Evolutionary conservation across 2,797 vertebrate genomes (phyloP), one percentile per base, ranked within the genome.

Genomic region (Phataginus tricuspis): DNA sequence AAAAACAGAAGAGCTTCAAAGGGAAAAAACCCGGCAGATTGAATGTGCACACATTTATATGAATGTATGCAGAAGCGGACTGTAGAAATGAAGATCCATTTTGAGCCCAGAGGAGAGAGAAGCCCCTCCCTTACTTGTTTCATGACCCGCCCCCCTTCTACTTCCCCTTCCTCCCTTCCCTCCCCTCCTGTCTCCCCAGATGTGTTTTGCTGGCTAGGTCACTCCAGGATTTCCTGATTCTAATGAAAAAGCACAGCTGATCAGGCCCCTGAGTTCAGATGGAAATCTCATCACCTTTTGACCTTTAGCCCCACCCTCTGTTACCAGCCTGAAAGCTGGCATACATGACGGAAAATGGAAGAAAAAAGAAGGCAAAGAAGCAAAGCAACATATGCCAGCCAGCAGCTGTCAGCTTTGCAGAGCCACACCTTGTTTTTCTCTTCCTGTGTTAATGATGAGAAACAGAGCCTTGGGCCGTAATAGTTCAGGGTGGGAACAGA

Each of bases 291-390:
- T 95, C 94, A 90, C 91, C 42, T 96, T 97, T 77, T 86, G 96
- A 97, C 97, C 34, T 95, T 96, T 84, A 64, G 95, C 97, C 91
- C 97, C 98, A 97, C 98, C 98, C 98, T 98, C 66, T 98, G 97
- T 97, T 98, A 96, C 96, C 63, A 94, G 15, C 49, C 94, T 94
- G 77, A 87, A 59, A 59, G 49, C 55, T 89, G 87, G 96, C 97
- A 96, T 80, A 19, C 45, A 69, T 83, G 86, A 93, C 96, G 95
- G 42, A 84, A 94, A 96, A 93, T 93, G 86, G 86, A 94, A 94
- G 78, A 85, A 96, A 80, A 96, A 89, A 88, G 37, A 86, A 88
- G 57, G 27, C 79, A 15, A 61, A 86, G 74, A 72, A 84, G 61
- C 55, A 27, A 63, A 91, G 61, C 37, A 21, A 79, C 90, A 27